These are phyloP conservation scores for Sciaenops ocellatus DNA, from an alignment of 2,797 vertebrate genomes.

Conservation along the genomic window DNA sequence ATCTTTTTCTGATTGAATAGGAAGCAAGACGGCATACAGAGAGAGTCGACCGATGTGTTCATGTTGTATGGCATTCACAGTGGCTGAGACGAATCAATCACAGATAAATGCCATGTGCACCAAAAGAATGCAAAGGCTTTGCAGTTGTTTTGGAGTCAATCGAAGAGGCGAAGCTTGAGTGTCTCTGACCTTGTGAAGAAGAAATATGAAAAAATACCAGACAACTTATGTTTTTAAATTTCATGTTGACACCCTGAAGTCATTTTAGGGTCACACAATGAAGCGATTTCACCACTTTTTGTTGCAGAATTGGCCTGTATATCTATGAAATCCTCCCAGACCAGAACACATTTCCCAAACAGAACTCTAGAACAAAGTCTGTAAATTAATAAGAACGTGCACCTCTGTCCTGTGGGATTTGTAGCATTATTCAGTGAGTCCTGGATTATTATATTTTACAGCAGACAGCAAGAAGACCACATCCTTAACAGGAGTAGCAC, in stretches of 20 bases:
- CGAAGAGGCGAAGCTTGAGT: slow-evolving; percentile 20
- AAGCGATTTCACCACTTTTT: accelerated
- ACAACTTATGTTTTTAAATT: slow-evolving; percentile 13
- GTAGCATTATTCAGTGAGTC: slow-evolving; percentile 50
- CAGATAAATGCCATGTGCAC: slow-evolving; percentile 68
- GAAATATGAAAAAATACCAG: slow-evolving; percentile 33
- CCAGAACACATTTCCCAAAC: neutral
- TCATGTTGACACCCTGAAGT: slow-evolving; percentile 1
- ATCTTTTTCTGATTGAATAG: slow-evolving; percentile 53
- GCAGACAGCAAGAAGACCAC: slow-evolving; percentile 31
- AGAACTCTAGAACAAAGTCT: slow-evolving; percentile 28
- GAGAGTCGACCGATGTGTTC: slow-evolving; percentile 13
- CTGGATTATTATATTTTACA: slow-evolving; percentile 59
- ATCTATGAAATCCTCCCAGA: neutral
- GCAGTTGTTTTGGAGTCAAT: slow-evolving; percentile 34
- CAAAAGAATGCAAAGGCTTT: slow-evolving; percentile 64
- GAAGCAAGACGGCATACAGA: slow-evolving; percentile 55
- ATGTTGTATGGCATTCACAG: slow-evolving; percentile 54
- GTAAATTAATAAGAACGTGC: slow-evolving; percentile 48
- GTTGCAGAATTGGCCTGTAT: neutral
- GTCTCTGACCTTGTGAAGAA: slow-evolving; percentile 35
- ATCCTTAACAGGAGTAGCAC: slow-evolving; percentile 36
- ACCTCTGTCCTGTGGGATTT: slow-evolving; percentile 44
- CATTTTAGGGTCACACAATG: neutral
- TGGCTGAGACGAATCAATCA: slow-evolving; percentile 69